phyloP scores from a whole-genome alignment of 2,797 vertebrate genomes.

The Geotrypetes seraphini region DNA sequence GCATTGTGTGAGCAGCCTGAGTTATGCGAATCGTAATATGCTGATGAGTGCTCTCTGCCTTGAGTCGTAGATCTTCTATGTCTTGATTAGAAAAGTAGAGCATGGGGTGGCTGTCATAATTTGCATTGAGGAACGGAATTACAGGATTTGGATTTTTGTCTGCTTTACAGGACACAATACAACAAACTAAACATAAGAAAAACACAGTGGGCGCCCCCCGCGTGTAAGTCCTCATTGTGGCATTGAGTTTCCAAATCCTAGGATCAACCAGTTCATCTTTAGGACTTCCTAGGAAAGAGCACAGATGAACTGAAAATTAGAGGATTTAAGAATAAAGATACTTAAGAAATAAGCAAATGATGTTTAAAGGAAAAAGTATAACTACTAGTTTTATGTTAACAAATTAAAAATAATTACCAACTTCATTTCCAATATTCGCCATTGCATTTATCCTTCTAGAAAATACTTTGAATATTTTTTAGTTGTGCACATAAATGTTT shows the following conservation, averaged over 20 bases:
- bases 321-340: no score
- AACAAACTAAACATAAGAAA: conserved; percentile 78
- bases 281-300: conserved; percentile 44
- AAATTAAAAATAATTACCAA: no score
- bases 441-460: no score
- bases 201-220: conserved; percentile 92
- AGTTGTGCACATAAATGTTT: no score
- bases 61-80: conserved; percentile 63
- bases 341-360: no score
- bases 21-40: conserved; percentile 69
- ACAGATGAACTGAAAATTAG: no score
- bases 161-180: conserved; percentile 40
- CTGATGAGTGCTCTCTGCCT: conserved; percentile 61
- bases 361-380: no score
- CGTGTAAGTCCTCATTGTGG: conserved; percentile 90
- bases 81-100: conserved; percentile 78
- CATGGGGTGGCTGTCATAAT: conserved; percentile 91
- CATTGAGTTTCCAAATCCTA: conserved; percentile 69
- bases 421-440: no score
- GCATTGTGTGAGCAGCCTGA: conserved; percentile 79
- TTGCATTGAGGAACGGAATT: conserved; percentile 82
- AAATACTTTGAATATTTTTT: no score
- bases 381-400: no score
- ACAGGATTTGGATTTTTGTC: conserved; percentile 55
- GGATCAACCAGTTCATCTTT: conserved; percentile 67